These are phyloP conservation scores for Geococcyx californianus DNA, from an alignment of 2,113 vertebrate genomes.

Conservation along the genomic window DNA sequence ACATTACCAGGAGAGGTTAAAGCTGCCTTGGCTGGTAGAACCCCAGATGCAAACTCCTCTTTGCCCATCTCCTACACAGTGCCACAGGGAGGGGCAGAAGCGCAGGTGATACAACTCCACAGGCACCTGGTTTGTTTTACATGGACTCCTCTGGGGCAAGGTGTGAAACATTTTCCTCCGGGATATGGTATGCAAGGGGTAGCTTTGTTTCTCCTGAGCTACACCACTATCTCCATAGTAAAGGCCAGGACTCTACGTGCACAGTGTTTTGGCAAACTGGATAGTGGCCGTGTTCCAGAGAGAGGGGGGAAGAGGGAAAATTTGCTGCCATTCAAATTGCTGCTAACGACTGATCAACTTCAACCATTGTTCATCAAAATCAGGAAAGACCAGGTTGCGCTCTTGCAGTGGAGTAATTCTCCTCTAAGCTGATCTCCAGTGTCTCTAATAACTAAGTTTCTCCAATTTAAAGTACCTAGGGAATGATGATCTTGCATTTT, in stretches of 20 bases:
- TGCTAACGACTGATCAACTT: not conserved
- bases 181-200: not conserved
- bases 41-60: not conserved
- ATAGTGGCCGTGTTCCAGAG: rapidly evolving
- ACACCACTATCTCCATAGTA: not conserved
- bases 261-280: not conserved
- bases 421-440: not conserved
- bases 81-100: not conserved
- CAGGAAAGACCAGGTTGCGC: not conserved
- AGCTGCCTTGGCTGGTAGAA: not conserved
- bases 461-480: not conserved
- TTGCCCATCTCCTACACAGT: not conserved
- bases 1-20: not conserved
- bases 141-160: rapidly evolving
- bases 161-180: not conserved
- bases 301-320: not conserved
- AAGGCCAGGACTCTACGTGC: rapidly evolving
- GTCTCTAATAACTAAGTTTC: not conserved
- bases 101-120: not conserved
- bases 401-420: not conserved
- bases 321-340: not conserved
- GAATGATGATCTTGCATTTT: not conserved
- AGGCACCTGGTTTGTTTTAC: not conserved
- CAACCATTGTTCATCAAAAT: not conserved
- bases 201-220: not conserved